Conservation (phyloP, 2,113 vertebrate species). For the Scophthalmus maximus region DNA sequence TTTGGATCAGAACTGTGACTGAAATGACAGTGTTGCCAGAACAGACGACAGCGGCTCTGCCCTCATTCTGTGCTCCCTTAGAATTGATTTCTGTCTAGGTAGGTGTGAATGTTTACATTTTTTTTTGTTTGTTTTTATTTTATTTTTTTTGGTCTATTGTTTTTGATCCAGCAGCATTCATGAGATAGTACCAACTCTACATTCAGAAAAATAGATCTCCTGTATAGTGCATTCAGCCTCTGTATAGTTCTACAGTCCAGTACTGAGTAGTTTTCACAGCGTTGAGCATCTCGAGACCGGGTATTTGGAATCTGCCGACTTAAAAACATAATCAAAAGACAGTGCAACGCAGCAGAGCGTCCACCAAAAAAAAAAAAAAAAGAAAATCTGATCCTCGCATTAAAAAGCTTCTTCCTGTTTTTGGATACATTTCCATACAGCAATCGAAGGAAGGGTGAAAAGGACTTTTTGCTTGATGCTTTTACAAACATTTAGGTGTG, state of each 20-base stretch:
- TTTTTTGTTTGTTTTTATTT: slow-evolving; percentile 8
- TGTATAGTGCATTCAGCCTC: slow-evolving; percentile 73
- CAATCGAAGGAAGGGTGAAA: neutral
- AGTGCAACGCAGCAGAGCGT: slow-evolving; percentile 52
- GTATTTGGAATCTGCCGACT: slow-evolving; percentile 70
- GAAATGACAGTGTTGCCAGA: slow-evolving; percentile 16
- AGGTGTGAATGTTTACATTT: slow-evolving; percentile 30
- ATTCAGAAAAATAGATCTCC: slow-evolving; percentile 80
- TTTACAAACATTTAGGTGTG: slow-evolving; percentile 10
- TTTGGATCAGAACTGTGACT: slow-evolving; percentile 15
- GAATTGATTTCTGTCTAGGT: slow-evolving; percentile 46
- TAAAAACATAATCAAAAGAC: slow-evolving; percentile 66
- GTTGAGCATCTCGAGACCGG: slow-evolving; percentile 60
- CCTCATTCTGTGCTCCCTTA: neutral
- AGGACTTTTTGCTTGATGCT: slow-evolving; percentile 20
- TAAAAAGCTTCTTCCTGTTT: slow-evolving; percentile 49
- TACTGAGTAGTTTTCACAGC: slow-evolving; percentile 71
- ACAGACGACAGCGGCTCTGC: neutral
- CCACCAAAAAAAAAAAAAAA: too few relatives aligned
- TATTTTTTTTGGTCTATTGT: slow-evolving; percentile 49
- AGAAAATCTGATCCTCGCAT: slow-evolving; percentile 39
- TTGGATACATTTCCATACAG: slow-evolving; percentile 14
- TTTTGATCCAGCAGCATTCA: slow-evolving; percentile 75
- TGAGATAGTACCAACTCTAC: slow-evolving; percentile 75
- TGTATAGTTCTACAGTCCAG: slow-evolving; percentile 59